Conservation (phyloP, 2,797 vertebrate genomes). For the Aphelocoma californica region DNA sequence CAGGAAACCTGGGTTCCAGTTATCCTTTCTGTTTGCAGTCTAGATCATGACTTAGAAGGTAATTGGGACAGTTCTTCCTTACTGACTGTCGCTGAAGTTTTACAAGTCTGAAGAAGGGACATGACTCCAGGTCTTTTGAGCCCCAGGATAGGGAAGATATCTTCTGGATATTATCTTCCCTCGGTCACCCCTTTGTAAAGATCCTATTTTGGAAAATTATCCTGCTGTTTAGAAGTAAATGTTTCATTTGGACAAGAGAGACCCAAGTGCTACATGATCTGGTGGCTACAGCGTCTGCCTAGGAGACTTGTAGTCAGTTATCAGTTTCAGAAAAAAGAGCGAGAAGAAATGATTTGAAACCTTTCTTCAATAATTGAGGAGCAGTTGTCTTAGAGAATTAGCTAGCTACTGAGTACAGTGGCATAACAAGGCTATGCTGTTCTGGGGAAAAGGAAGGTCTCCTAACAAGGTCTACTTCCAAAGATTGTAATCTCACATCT, state of each 20-base stretch:
- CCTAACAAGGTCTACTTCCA: neutral
- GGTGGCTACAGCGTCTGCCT: neutral
- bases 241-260: neutral
- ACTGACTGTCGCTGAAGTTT: neutral
- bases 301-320: neutral
- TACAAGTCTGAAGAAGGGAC: neutral
- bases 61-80: neutral
- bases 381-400: neutral
- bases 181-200: neutral
- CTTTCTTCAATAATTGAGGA: neutral
- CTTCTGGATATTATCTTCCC: neutral
- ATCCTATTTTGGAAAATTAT: neutral
- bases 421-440: neutral
- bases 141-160: neutral
- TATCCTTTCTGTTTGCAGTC: neutral
- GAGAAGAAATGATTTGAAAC: neutral
- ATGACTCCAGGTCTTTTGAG: neutral
- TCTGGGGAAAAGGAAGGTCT: neutral
- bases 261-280: neutral
- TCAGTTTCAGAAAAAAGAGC: neutral
- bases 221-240: neutral
- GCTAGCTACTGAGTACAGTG: rapidly evolving
- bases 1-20: neutral
- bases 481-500: neutral
- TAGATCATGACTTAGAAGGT: neutral